A percentile compares a stretch with the other conserved stretches of the same genome.
Conservation (phyloP, 2,113 vertebrate genomes). For the Pungitius pungitius region DNA sequence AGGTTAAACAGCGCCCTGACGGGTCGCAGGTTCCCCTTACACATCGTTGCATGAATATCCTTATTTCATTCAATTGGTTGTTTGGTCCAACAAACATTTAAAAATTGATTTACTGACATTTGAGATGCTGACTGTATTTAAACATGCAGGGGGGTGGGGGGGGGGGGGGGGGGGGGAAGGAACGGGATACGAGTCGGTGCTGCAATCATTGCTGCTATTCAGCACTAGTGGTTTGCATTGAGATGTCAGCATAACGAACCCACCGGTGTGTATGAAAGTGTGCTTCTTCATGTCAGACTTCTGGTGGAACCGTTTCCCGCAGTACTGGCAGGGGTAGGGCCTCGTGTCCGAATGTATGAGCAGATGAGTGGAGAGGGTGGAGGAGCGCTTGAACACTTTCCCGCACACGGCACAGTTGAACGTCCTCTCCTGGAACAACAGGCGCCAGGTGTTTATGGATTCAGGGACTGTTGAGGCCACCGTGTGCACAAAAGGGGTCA, state of each 20-base stretch:
- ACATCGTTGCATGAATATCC: too few relatives aligned
- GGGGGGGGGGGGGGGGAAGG: too few relatives aligned
- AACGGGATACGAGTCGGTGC: background rate
- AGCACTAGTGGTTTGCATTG: background rate
- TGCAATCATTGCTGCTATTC: background rate
- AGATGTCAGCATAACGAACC: constrained; percentile 7
- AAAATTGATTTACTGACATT: background rate
- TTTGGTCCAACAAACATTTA: background rate
- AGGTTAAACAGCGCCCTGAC: background rate
- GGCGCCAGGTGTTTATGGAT: background rate
- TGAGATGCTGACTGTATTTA: background rate
- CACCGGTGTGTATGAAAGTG: constrained; percentile 76
- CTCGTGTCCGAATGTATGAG: constrained; percentile 81
- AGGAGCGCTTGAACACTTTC: constrained; percentile 81
- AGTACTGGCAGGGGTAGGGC: constrained; percentile 81
- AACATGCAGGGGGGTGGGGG: too few relatives aligned
- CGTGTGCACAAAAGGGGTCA: background rate
- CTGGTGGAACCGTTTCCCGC: constrained; percentile 81
- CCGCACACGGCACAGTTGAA: constrained; percentile 78
- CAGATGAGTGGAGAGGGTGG: constrained; percentile 80
- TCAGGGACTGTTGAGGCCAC: background rate
- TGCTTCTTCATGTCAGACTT: constrained; percentile 82
- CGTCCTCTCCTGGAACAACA: constrained; percentile 64
- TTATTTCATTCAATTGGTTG: background rate
- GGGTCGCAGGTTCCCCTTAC: background rate